Evolutionary conservation across 2,113 vertebrate genomes (phyloP), one percentile per base, ranked within the genome.

Genomic region (cattle (Bos taurus)): DNA sequence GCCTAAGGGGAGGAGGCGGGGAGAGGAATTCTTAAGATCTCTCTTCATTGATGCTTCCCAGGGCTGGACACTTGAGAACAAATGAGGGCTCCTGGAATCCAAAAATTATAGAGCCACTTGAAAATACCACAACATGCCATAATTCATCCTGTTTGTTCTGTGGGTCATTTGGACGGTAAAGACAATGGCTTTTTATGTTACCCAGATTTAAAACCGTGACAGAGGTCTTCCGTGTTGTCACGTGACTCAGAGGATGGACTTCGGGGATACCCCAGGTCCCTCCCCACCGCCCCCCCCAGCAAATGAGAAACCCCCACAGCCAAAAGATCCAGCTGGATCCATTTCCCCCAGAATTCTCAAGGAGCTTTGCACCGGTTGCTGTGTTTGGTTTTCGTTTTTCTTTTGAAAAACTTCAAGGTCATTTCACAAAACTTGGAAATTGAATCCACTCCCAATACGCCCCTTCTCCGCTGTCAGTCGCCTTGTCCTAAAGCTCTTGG

Each of bases 81-180:
- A 95, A 97, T 46, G 92, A 97, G 95, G 28, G n/a, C 50, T 97
- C 85, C 91, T n/a, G 88, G 97, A 97, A 97, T 91, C 98, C 97
- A 97, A 92, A 98, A 97, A 97, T 94, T 88, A 98, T 7, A 92
- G 94, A 96, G 62, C 88, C 94, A 87, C 93, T 95, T 97, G 88
- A 86, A 28, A 94, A 97, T 54, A n/a, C 74, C 74, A 0, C 91
- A 43, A 85, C 85, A 88, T 59, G 12, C 74, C 85, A 40, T 95
- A 96, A 94, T 97, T 93, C 96, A 93, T 62, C 95, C 19, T 15
- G 91, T 95, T 92, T 77, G 71, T 46, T 96, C 96, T 95, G 46
- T 33, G 93, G 97, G 74, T 92, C 90, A 48, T 0, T 2, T 14
- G 59, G 67, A 95, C 96, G 82, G 85, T 85, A 78, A 46, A 95